Evolutionary conservation across 2,888 invertebrate genomes (phyloP).

Genomic region (Rhagophthalmus giganteus): DNA sequence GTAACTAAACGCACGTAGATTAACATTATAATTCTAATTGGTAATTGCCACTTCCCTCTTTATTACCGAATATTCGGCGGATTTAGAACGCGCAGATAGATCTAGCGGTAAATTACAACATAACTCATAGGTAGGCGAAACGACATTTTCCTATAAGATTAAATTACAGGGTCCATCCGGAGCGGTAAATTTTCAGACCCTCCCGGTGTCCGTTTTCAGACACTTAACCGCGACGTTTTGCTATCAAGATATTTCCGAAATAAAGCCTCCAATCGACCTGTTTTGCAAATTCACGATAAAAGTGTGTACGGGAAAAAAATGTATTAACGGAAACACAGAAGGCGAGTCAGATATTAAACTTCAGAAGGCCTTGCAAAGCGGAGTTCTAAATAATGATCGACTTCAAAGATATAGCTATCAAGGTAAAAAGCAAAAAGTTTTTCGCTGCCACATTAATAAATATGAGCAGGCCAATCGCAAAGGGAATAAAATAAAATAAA

Average conservation of each 20-base stretch:
- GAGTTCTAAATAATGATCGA: no score
- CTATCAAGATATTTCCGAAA: background rate
- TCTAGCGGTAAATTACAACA: conserved; percentile 10
- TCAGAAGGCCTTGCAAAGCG: no score
- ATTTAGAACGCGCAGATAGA: conserved; percentile 6
- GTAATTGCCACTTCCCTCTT: background rate
- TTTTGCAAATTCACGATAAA: background rate
- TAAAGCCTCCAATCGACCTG: background rate
- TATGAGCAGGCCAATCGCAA: no score
- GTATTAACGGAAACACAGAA: no score
- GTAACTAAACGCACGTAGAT: no score
- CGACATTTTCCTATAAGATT: conserved; percentile 17
- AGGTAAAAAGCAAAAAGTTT: no score
- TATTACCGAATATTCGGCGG: conserved; percentile 2
- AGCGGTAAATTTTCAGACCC: conserved; percentile 15
- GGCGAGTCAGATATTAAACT: no score
- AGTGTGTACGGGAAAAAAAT: no score
- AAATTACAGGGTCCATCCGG: conserved; percentile 15
- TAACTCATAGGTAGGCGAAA: conserved; percentile 13
- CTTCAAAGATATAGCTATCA: no score
- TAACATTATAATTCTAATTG: conserved; percentile 5
- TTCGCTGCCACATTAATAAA: no score
- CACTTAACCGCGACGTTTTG: background rate
- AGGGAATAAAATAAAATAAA: no score
- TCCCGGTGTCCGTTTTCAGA: conserved; percentile 2